Evolutionary conservation across 1,140 invertebrate species (phyloP).

Genomic region (Archegozetes longisetosus): DNA sequence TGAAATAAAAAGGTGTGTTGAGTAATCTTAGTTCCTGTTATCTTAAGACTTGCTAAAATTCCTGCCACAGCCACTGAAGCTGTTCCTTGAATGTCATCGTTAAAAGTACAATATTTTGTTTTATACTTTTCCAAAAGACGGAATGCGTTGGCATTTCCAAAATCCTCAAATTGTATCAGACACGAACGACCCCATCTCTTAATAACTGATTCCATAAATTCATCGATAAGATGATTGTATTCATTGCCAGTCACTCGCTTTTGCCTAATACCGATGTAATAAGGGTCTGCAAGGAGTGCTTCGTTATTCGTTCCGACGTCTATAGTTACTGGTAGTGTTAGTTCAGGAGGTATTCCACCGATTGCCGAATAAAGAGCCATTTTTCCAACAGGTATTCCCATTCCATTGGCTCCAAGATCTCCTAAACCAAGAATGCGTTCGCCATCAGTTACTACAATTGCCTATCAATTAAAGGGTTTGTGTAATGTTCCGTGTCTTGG

Average conservation of each 20-base stretch:
- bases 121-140: slow-evolving; percentile 73
- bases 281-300: slow-evolving; percentile 68
- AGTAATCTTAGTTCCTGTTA: slow-evolving; percentile 56
- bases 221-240: slow-evolving; percentile 91
- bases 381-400: slow-evolving; percentile 92
- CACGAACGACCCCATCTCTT: slow-evolving; percentile 40
- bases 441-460: slow-evolving; percentile 87
- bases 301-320: slow-evolving; percentile 87
- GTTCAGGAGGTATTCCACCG: slow-evolving; percentile 80
- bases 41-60: slow-evolving; percentile 56
- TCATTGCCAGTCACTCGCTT: slow-evolving; percentile 62
- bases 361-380: slow-evolving; percentile 78
- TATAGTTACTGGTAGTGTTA: slow-evolving; percentile 75
- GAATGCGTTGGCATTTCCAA: slow-evolving; percentile 84
- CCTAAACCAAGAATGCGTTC: slow-evolving; percentile 85
- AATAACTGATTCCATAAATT: slow-evolving; percentile 92
- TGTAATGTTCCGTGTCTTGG: slow-evolving; percentile 2
- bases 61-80: slow-evolving; percentile 83
- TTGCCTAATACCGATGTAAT: slow-evolving; percentile 85
- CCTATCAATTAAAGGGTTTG: slow-evolving; percentile 34
- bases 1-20: slow-evolving; percentile 67
- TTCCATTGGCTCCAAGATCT: slow-evolving; percentile 82
- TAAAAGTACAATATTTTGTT: slow-evolving; percentile 78
- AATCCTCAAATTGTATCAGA: slow-evolving; percentile 79
- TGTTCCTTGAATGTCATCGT: slow-evolving; percentile 88